Base-by-base conservation (phyloP, 2,797 vertebrate genomes). In the Dryobates pubescens region DNA sequence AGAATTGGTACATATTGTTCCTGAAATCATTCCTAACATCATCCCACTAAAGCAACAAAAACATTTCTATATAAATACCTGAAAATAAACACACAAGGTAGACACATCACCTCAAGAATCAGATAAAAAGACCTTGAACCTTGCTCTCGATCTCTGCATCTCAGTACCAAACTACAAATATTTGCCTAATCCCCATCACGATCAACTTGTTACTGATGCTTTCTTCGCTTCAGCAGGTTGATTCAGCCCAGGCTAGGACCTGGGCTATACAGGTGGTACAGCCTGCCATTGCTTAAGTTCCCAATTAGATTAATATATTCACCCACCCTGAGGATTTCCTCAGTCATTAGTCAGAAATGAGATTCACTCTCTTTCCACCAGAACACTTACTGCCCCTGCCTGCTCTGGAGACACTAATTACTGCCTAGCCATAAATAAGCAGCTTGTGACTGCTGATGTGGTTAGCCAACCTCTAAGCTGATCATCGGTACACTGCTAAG, bases 301-400 rank as follows among this genome's bases (percentile, higher is more conserved):
- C 80, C 91, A 82, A 75, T 96, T 93, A 95, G 79, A 62, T 78
- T 69, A 80, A 87, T 92, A 89, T 56, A 77, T 34, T 79, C 68
- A 64, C 67, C 85, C 61, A 94, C 61, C 16, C 67, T 38, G 53
- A 86, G 64, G 80, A 96, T 86, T 93, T 91, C 64, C 74, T 93
- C 6, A 9, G 71, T 88, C 80, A 88, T 96, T 96, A 95, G 76
- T 27, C 67, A 94, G 89, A 93, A 93, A 94, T 63, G 30, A 94
- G 91, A 94, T 88, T 82, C 67, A 41, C 74, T 88, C 89, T 89
- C 87, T 79, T 84, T 89, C 82, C 82, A 77, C 32, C 86, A 93
- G 92, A 79, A 62, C 82, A 53, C 64, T 82, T n/a, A 68, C 1
- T 85, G 75, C 41, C 84, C 88, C 61, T 72, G 82, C 38, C 63